These are phyloP conservation scores for Lepidurus apus DNA, from an alignment of 1,140 invertebrate genomes.

Conservation along the genomic window DNA sequence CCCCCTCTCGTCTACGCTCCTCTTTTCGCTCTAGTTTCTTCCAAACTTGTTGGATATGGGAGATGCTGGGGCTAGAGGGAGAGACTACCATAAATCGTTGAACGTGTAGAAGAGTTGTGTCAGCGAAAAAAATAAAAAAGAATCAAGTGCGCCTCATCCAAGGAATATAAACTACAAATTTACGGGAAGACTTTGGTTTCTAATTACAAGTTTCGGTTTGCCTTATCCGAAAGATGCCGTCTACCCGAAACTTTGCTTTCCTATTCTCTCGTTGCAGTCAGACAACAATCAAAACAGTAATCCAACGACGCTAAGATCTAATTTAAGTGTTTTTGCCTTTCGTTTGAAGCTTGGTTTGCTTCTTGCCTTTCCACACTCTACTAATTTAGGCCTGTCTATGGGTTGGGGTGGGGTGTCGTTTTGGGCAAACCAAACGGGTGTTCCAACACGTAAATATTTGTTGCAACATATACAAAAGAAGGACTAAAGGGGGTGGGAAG, in stretches of 20 bases:
- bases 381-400: neutral
- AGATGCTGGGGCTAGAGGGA: neutral
- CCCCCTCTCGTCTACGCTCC: neutral
- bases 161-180: conserved; percentile 11
- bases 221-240: neutral
- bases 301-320: neutral
- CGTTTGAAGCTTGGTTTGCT: neutral
- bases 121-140: neutral
- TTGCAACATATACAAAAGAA: neutral
- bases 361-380: neutral
- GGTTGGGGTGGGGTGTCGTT: neutral
- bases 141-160: neutral
- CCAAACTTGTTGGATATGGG: conserved; percentile 18
- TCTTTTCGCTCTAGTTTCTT: neutral
- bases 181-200: neutral
- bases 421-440: conserved; percentile 5
- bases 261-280: neutral
- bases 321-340: neutral
- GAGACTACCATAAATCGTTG: neutral
- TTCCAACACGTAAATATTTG: conserved; percentile 11
- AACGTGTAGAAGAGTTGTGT: conserved; percentile 2
- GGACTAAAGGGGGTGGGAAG: neutral
- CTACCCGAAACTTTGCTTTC: neutral
- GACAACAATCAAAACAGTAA: neutral
- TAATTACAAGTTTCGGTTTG: conserved; percentile 20